phyloP scores from a whole-genome alignment of 92 coral and sea anemone species.

The Porites cylindrica region DNA sequence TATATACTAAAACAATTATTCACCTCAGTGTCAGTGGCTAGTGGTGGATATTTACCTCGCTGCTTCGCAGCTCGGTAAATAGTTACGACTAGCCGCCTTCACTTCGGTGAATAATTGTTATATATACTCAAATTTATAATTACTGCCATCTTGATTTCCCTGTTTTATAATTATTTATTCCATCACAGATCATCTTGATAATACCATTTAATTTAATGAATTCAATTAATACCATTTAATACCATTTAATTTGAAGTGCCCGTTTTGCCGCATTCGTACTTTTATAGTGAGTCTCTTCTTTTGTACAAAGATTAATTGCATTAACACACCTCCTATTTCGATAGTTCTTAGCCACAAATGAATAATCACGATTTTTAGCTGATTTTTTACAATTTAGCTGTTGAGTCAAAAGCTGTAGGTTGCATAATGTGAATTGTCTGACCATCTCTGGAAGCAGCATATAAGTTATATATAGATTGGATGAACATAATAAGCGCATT shows the following conservation, averaged over 20 bases:
- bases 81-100: too few relatives aligned
- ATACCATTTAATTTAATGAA: conserved; percentile 6
- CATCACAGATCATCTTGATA: conserved; percentile 43
- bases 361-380: conserved; percentile 39
- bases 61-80: too few relatives aligned
- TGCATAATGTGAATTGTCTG: not conserved
- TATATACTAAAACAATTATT: too few relatives aligned
- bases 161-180: conserved; percentile 21
- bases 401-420: conserved; percentile 20
- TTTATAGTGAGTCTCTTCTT: conserved; percentile 8
- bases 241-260: conserved; percentile 17
- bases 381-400: conserved; percentile 46
- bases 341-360: conserved; percentile 14
- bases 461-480: too few relatives aligned
- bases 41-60: too few relatives aligned
- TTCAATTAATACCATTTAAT: too few relatives aligned
- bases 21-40: too few relatives aligned
- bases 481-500: too few relatives aligned
- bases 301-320: conserved; percentile 26
- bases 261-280: conserved; percentile 5
- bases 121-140: conserved; percentile 19
- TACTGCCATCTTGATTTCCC: conserved; percentile 5
- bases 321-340: conserved; percentile 49
- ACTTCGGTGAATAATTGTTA: too few relatives aligned
- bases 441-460: not conserved